phyloP scores from a whole-genome alignment of 2,797 vertebrate species.

The Eleutherodactylus coqui region DNA sequence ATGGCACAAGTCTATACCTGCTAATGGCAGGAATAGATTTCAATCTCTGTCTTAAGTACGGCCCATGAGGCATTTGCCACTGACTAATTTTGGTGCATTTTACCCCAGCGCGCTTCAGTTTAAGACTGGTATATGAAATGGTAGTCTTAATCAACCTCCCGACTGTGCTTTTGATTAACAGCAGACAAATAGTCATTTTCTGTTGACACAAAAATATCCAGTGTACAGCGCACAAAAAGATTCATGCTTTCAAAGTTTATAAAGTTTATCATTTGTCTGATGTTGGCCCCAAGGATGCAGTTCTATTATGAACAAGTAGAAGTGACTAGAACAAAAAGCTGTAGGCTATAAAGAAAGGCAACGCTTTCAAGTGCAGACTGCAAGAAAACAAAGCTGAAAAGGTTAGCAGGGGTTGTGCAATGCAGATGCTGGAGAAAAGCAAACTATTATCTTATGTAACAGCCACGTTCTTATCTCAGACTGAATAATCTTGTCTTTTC shows the following conservation, averaged over 20 bases:
- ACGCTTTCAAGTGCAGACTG: slow-evolving; percentile 46
- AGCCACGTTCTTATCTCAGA: neutral
- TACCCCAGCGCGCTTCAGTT: too few species aligned
- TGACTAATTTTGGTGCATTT: too few species aligned
- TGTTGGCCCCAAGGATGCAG: slow-evolving; percentile 31
- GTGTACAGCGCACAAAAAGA: neutral
- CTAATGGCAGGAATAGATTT: too few species aligned
- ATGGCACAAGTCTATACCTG: too few species aligned
- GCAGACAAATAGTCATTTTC: neutral
- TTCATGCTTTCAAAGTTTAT: slow-evolving; percentile 28
- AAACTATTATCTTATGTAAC: slow-evolving; percentile 28
- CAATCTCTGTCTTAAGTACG: too few species aligned
- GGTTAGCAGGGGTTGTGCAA: slow-evolving; percentile 47
- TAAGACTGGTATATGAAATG: too few species aligned
- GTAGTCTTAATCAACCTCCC: too few species aligned
- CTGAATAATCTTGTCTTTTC: slow-evolving; percentile 8
- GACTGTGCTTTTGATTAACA: neutral
- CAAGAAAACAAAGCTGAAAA: slow-evolving; percentile 58
- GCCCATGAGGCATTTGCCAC: too few species aligned
- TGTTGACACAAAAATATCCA: neutral
- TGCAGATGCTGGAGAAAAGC: slow-evolving; percentile 24
- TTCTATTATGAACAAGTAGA: slow-evolving; percentile 57
- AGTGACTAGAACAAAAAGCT: slow-evolving; percentile 58
- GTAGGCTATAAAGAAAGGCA: slow-evolving; percentile 52
- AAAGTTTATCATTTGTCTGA: slow-evolving; percentile 38